phyloP scores from a whole-genome alignment of 2,797 vertebrate species.

The Astyanax mexicanus region DNA sequence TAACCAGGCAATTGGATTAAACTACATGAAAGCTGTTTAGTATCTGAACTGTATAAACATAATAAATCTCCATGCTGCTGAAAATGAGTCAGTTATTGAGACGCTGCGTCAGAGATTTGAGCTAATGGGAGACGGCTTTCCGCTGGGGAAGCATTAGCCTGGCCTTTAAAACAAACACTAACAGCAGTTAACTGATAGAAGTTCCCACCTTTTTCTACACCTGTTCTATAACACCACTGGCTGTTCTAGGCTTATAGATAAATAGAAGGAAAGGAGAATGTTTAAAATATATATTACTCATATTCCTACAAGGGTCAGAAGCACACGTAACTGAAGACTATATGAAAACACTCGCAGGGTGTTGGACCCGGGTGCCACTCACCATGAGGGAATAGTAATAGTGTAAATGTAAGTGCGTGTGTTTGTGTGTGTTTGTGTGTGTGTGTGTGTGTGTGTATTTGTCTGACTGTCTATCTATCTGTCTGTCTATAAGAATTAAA shows the following conservation, averaged over 20 bases:
- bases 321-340: neutral
- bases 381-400: slow-evolving; percentile 5
- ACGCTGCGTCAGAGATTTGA: neutral
- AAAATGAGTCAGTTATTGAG: slow-evolving; percentile 12
- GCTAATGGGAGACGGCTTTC: slow-evolving; percentile 16
- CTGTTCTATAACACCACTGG: slow-evolving; percentile 33
- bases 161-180: slow-evolving; percentile 19
- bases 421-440: too few relatives aligned
- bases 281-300: slow-evolving; percentile 37
- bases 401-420: too few relatives aligned
- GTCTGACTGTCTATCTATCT: too few relatives aligned
- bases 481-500: slow-evolving; percentile 21
- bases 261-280: too few relatives aligned
- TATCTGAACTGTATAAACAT: slow-evolving; percentile 16
- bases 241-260: too few relatives aligned
- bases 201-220: neutral
- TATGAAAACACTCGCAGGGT: neutral
- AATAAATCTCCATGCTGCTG: neutral
- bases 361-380: neutral
- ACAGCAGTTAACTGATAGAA: slow-evolving; percentile 19
- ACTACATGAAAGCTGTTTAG: slow-evolving; percentile 6
- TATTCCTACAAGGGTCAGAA: slow-evolving; percentile 18
- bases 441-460: too few relatives aligned
- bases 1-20: slow-evolving; percentile 10
- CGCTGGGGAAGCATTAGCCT: slow-evolving; percentile 17